Evolutionary conservation across 2,888 invertebrate genomes (phyloP).

Genomic region (Melolontha melolontha): DNA sequence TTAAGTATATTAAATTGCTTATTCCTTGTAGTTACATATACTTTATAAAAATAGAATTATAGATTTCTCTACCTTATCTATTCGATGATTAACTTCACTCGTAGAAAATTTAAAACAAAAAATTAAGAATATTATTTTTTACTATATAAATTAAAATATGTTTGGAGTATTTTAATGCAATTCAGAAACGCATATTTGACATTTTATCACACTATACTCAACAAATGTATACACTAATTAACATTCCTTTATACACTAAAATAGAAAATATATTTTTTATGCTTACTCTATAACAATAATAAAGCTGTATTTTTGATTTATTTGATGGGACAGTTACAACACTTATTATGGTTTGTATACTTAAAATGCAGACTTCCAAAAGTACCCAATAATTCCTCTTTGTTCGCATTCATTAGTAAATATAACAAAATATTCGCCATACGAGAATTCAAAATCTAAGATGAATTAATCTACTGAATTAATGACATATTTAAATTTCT

Average conservation of each 20-base stretch:
- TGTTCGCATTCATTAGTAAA: conserved; percentile 1
- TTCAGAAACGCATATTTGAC: background rate
- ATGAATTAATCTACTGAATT: conserved; percentile 4
- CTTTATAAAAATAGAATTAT: too few species aligned
- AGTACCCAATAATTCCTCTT: conserved; percentile 3
- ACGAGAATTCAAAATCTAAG: conserved; percentile 4
- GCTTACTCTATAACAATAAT: conserved; percentile 17
- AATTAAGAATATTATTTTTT: too few species aligned
- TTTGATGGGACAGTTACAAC: conserved; percentile 8
- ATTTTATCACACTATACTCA: conserved; percentile 1
- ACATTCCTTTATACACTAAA: too few species aligned
- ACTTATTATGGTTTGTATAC: background rate
- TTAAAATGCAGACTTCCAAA: conserved; percentile 10
- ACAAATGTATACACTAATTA: background rate
- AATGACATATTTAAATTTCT: conserved; percentile 24
- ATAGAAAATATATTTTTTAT: conserved; percentile 15
- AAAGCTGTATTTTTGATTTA: conserved; percentile 24
- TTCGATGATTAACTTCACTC: too few species aligned
- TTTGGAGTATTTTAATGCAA: background rate
- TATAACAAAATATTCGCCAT: conserved; percentile 1
- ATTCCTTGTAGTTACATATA: too few species aligned
- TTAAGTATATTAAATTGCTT: too few species aligned
- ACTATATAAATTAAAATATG: background rate
- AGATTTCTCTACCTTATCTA: too few species aligned
- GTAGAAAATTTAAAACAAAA: too few species aligned